Evolutionary conservation across 2,888 invertebrate species (phyloP), one percentile per base, ranked within the genome.

Genomic region (Polydrusus cervinus): DNA sequence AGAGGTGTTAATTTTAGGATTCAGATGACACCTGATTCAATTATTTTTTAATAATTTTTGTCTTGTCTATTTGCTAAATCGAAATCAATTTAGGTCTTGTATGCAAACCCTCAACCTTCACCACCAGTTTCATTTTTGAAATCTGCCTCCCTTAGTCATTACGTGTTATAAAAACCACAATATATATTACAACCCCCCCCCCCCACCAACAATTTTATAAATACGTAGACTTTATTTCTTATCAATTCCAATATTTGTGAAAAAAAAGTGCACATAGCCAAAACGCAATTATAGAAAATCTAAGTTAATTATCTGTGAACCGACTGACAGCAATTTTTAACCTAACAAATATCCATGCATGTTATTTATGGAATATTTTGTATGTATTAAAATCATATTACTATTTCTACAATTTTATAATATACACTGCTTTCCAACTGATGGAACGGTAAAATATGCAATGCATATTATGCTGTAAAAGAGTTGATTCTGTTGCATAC

Each of bases 271-370:
- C 65, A 65, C 20, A 66, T 66, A 25, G 34, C 71, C 65, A 47
- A 40, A 73, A 73, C 61, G 34, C 67, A 73, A 73, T 73, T 67
- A 73, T 53, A 49, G 38, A 61, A 61, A 40, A 40, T 73, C 25
- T 3, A 25, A 1, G 73, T 73, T 67, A 67, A 67, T 67, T 69
- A 74, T 74, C 74, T 69, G 51, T 74, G 68, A 64, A 74, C 55
- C 55, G 40, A 67, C 67, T 73, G 72, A 73, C 72, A 67, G 49
- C 34, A 67, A 53, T 40, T 73, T 73, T 49, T 67, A 60, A 67
- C 67, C 67, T 57, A 18, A 60, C 55, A 71, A 71, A 71, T 65
- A 57, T 72, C 38, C 47, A 40, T 66, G 66, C 66, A 66, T 72
- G 71, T 65, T 71, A 71, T 62, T 65, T 71, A 55, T 69, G 55